A percentile compares a stretch with the other conserved stretches of the same genome.
Conservation (phyloP, 2,797 vertebrate genomes). For the Todus mexicanus region DNA sequence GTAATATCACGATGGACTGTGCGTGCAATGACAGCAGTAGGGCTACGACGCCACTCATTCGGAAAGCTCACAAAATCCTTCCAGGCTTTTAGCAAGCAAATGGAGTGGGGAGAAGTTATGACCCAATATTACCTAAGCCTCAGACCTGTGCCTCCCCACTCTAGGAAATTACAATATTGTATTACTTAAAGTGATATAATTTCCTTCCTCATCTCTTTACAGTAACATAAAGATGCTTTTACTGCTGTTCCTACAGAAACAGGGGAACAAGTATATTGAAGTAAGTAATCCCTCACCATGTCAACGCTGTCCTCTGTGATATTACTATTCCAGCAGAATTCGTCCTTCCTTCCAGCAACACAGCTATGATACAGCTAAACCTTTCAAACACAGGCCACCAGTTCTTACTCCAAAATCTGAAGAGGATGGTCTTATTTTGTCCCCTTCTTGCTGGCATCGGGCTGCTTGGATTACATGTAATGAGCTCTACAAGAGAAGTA, state of each 20-base stretch:
- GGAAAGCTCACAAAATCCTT: not conserved
- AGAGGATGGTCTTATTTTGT: not conserved
- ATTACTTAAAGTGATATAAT: not conserved
- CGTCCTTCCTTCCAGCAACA: not conserved
- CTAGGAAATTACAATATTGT: not conserved
- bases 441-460: not conserved
- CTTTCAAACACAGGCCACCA: not conserved
- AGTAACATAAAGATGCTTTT: not conserved
- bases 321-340: not conserved
- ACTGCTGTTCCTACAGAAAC: not conserved
- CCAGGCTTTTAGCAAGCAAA: not conserved
- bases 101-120: not conserved
- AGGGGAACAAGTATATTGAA: not conserved
- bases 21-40: not conserved
- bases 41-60: not conserved
- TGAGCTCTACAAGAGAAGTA: not conserved
- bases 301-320: not conserved
- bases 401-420: too few species aligned
- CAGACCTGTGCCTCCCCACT: not conserved
- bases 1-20: accelerated
- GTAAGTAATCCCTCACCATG: not conserved
- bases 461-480: not conserved
- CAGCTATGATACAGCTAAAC: not conserved
- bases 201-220: not conserved
- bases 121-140: not conserved